Base-by-base conservation (phyloP, 2,797 vertebrate species). In the Cirrhinus mrigala region DNA sequence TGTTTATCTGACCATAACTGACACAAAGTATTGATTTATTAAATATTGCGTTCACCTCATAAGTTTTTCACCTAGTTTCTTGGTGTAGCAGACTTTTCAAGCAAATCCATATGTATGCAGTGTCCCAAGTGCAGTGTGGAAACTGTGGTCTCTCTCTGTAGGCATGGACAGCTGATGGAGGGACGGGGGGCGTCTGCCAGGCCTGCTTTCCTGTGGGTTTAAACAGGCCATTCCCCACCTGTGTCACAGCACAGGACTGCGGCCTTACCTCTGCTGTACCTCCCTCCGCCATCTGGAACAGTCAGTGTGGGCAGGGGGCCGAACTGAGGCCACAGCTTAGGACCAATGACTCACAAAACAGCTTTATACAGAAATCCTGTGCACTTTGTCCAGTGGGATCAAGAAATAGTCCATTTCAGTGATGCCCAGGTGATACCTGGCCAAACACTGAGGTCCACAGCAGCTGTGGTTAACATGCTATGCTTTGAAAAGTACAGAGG, bases 141-240 rank as follows among this genome's bases (percentile, higher is more conserved):
- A 89, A 88, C 81, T 81, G 54, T 27, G 66, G 60, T 69, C 58
- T 78, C n/a, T 73, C 68, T 85, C n/a, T 75, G 68, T 73, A 83
- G 88, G 83, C 89, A 77, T 86, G 89, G 89, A 84, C 86, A 82
- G 86, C 92, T 91, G 92, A 85, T 87, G 44, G 64, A 78, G 76
- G 87, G 85, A 71, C 54, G 46, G 46, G 79, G 86, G 86, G 50
- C 77, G 44, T 79, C 85, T 62, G 83, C 75, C 86, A 77, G 85
- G 73, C 75, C 79, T 78, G 79, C 81, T 86, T 76, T 87, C 87
- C 83, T 88, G 80, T 90, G 88, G 89, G 87, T 84, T 83, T 56
- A 60, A 89, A 88, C 60, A 87, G 78, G 64, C 85, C 75, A 64
- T 84, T 87, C 85, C 89, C 91, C 94, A 94, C 94, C 93, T 96